Base-by-base conservation (phyloP, 2,797 vertebrate genomes). In the Scarus forsteni region DNA sequence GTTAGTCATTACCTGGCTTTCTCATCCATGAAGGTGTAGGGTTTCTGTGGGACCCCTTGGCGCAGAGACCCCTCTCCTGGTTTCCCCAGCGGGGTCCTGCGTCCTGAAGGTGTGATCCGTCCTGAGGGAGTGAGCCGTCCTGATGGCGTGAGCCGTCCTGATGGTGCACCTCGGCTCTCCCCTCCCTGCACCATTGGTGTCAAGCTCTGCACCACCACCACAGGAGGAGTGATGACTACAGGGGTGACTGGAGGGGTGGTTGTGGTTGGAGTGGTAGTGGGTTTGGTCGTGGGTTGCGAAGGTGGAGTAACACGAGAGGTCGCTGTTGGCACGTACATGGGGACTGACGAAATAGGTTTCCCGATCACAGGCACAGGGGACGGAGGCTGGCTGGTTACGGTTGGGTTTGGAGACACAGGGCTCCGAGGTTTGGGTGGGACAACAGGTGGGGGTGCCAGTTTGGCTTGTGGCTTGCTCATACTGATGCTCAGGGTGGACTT, bases 11-110 rank as follows among this genome's bases (percentile, higher is more conserved):
- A 97, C 98, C 98, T 97, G 55, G 97, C 96, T 85, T 98, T 99
- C 90, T 99, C 98, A 0, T 99, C 98, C 95, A 99, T 94, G 83
- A 99, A 99, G 7, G 98, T 99, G 71, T 99, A 99, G 0, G 98
- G 98, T 82, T 99, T 99, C 91, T 99, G 98, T 39, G 97, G 97
- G 13, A 96, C 94, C 0, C 97, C 98, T 81, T 97, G 97, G 34
- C 97, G 94, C 60, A 99, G 89, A 1, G 93, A 87, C 0, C 93
- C 93, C 48, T 96, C 95, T 60, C 93, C 89, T 35, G 91, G 63
- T 53, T 90, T 93, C 13, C 88, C 89, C 61, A 92, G 34, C 0
- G 94, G 94, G 0, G 93, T 94, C 76, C 89, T 92, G 54, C 93
- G 93, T 40, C 94, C 94, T 0, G 92, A 93, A n/a, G 94, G 94